Evolutionary conservation across 1,140 invertebrate species (phyloP), one percentile per base, ranked within the genome.

Genomic region (Drosophila santomea): DNA sequence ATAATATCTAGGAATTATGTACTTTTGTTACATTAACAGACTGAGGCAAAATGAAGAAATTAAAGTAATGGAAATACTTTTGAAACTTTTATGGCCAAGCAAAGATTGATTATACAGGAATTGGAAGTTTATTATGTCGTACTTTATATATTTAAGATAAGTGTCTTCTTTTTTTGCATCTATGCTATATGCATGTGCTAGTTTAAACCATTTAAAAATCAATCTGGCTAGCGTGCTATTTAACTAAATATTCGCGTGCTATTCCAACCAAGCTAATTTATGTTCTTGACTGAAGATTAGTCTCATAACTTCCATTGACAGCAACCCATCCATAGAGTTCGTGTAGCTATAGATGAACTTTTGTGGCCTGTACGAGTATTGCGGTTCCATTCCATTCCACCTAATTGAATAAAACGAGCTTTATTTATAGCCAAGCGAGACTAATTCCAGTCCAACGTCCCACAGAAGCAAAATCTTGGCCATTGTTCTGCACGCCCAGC

Each of bases 391-490:
- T 39, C 38, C 60, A 68, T 66, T 52, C 61, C 63, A 45, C 20
- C 64, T 66, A 68, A 71, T 71, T 71, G 67, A 69, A 71, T 69
- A 39, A 57, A 48, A 71, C 28, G 50, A 17, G 50, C 44, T 57
- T 69, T 71, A 71, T 69, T 69, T 71, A 57, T 69, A 20, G 67
- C 17, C 67, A 36, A 23, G 43, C 35, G 67, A 66, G 59, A 71
- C 64, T 71, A 71, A 71, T 71, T 71, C 67, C 41, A 55, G 39
- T 39, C 63, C 43, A 39, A 32, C 43, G 63, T 47, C 67, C 52
- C 35, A 71, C 67, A 71, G 64, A 71, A 71, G 67, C 43, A 32
- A 56, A 68, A 71, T 41, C n/a, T 39, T 57, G 55, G 50, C 67
- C 67, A 71, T 71, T 71, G 67, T 71, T 71, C 67, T 45, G 32